Percentiles rank a stretch among this genome's conserved stretches.
These are phyloP conservation scores for Anarrhichthys ocellatus DNA, from an alignment of 2,113 vertebrate species.

Conservation along the genomic window DNA sequence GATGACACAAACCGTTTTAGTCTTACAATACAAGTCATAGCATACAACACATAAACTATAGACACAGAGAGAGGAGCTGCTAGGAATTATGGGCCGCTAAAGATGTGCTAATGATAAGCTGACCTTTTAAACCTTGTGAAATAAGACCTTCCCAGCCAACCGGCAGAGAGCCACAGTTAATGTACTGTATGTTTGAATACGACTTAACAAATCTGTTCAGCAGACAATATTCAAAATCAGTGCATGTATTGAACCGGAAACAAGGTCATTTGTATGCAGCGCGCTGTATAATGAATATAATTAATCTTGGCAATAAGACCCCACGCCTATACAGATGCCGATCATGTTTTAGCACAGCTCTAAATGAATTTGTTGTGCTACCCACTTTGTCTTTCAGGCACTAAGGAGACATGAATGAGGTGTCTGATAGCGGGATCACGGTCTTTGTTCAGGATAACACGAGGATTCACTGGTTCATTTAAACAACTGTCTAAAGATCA, in stretches of 20 bases:
- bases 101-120: background rate
- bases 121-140: slow-evolving; percentile 23
- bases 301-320: slow-evolving; percentile 73
- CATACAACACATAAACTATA: background rate
- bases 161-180: slow-evolving; percentile 9
- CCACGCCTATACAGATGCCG: slow-evolving; percentile 75
- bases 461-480: slow-evolving; percentile 74
- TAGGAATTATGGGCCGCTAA: background rate
- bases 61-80: background rate
- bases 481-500: slow-evolving; percentile 74
- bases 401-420: slow-evolving; percentile 77
- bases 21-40: background rate
- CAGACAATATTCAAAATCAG: slow-evolving; percentile 63
- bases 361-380: slow-evolving; percentile 81
- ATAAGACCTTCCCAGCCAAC: background rate
- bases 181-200: slow-evolving; percentile 24
- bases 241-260: slow-evolving; percentile 56
- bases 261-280: slow-evolving; percentile 68
- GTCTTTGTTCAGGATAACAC: slow-evolving; percentile 77
- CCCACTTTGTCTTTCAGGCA: slow-evolving; percentile 80
- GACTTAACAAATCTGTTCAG: slow-evolving; percentile 42
- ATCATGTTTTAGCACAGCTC: slow-evolving; percentile 78
- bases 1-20: background rate
- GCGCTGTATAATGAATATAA: slow-evolving; percentile 75
- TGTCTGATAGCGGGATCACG: slow-evolving; percentile 75